Evolutionary conservation across 2,113 vertebrate genomes (phyloP), one percentile per base, ranked within the genome.

Genomic region (Delphinus delphis): DNA sequence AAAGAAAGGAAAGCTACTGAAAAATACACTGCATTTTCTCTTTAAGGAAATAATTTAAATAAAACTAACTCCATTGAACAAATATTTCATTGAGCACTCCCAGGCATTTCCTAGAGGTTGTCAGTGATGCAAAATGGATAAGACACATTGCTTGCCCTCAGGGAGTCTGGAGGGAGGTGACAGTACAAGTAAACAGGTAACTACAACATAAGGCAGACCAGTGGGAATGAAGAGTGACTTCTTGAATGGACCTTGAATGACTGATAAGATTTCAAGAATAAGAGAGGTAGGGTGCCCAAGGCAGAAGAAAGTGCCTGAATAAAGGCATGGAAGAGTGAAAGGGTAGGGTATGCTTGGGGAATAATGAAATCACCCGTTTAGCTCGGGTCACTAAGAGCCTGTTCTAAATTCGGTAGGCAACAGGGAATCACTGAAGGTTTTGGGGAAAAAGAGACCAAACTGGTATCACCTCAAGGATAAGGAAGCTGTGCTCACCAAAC

Each of bases 1-100:
- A 26, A 67, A 20, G 4, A 33, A 58, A 92, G 38, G 53, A 63
- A 74, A 85, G 33, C 13, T 89, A 77, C n/a, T 76, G 50, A 77
- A 94, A 67, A 81, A 26, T 41, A 47, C 2, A 89, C 18, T 6
- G 14, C 38, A 76, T 77, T 95, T 89, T 95, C 47, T 90, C 15
- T 68, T 92, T 77, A 87, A 90, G 83, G n/a, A 76, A 96, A 71
- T 86, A 70, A 63, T 84, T 90, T 58, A 88, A 93, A 85, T 53
- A 84, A 60, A 95, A 88, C 23, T 73, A 93, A 58, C 33, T 96
- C 86, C 44, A 68, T 28, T 63, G 58, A 95, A 91, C 33, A 88
- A 73, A 77, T 55, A 74, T 74, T 63, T 96, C 76, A 41, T 62
- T 82, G 76, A 77, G 33, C 36, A 83, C 53, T 77, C 23, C 58